Evolutionary conservation across 2,113 vertebrate species (phyloP).

Genomic region (Pteruthius melanotis): DNA sequence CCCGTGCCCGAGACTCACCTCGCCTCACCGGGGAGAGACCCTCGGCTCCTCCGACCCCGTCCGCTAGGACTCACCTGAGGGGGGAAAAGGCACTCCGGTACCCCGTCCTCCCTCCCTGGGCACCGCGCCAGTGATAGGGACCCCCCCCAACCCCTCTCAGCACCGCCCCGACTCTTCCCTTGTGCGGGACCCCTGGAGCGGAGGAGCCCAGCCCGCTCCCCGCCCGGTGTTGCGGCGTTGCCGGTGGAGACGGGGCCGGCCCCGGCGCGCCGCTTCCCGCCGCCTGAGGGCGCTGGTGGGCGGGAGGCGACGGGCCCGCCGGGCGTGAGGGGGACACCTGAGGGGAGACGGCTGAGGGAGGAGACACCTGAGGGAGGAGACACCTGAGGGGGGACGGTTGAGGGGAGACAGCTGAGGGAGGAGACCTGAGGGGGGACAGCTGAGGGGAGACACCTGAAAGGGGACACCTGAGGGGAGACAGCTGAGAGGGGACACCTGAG

Average conservation of each 20-base stretch:
- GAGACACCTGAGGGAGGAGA: accelerated
- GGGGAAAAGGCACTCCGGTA: accelerated
- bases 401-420: background rate
- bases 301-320: accelerated
- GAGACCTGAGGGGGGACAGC: background rate
- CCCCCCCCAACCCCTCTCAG: accelerated
- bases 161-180: background rate
- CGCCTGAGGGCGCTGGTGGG: background rate
- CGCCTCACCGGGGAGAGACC: background rate
- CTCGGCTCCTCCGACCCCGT: background rate
- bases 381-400: too few species aligned
- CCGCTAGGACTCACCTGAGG: background rate
- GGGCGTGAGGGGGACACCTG: background rate
- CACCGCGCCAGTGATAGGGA: background rate
- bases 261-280: background rate
- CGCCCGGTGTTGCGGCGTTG: background rate
- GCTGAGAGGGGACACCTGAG: too few species aligned
- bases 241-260: background rate
- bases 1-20: background rate
- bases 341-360: too few species aligned
- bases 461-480: too few species aligned
- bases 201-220: background rate
- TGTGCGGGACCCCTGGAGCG: too few species aligned
- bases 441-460: background rate
- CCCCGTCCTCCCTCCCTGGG: background rate